Percentiles rank a stretch among this genome's conserved stretches.
These are phyloP conservation scores for Xanthorhoe spadicearia DNA, from an alignment of 2,888 invertebrate species.

Conservation along the genomic window DNA sequence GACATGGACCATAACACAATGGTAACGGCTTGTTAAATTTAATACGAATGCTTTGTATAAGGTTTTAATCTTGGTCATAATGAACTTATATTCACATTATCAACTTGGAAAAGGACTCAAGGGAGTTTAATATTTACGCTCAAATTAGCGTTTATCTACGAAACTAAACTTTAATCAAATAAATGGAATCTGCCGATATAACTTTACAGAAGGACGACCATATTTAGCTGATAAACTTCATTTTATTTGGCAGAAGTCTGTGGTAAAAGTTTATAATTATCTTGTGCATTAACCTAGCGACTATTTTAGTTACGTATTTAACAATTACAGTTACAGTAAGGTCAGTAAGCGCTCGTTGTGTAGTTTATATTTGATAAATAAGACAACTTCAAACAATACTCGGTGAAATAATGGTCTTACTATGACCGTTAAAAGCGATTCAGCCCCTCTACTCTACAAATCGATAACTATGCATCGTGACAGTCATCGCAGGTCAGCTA, in stretches of 20 bases:
- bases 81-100: no score
- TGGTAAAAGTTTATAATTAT: conserved; percentile 6
- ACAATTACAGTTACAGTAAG: conserved; percentile 10
- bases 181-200: not conserved
- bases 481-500: no score
- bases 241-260: conserved; percentile 16
- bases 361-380: not conserved
- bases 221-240: not conserved
- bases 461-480: no score
- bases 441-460: no score
- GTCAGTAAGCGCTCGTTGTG: not conserved
- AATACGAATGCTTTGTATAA: no score
- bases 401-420: no score
- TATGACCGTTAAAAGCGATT: no score
- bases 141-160: not conserved
- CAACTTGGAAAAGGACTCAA: no score
- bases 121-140: no score
- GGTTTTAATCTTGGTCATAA: no score
- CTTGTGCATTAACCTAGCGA: conserved; percentile 27
- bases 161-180: not conserved
- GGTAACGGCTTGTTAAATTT: not conserved
- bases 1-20: conserved; percentile 4
- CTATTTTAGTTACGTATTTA: conserved; percentile 31
- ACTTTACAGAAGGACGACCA: not conserved
- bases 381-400: not conserved